A percentile compares a stretch with the other conserved stretches of the same genome.
Conservation (phyloP, 2,797 vertebrate genomes). For the Melanotaenia maccullochi region DNA sequence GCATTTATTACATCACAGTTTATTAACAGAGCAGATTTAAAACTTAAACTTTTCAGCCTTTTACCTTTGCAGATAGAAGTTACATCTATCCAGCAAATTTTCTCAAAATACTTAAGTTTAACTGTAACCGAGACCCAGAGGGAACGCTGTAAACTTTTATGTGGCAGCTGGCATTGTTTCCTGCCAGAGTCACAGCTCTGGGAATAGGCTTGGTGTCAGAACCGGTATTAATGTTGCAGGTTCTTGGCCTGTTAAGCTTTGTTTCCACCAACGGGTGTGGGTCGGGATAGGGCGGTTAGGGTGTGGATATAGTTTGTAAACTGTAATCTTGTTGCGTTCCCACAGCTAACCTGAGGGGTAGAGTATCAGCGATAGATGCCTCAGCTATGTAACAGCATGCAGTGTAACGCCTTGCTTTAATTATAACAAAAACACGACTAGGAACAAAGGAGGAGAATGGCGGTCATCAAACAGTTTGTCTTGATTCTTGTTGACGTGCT, state of each 20-base stretch:
- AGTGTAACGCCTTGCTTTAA: too few species aligned
- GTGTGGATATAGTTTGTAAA: too few species aligned
- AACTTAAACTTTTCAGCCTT: constrained; percentile 28
- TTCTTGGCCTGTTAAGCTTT: constrained; percentile 37
- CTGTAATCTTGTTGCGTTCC: too few species aligned
- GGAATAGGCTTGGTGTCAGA: constrained; percentile 43
- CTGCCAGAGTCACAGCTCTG: constrained; percentile 45
- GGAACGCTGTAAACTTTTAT: constrained; percentile 35
- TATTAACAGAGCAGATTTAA: constrained; percentile 36
- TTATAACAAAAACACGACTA: too few species aligned
- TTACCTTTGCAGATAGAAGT: constrained; percentile 42
- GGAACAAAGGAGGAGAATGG: too few species aligned
- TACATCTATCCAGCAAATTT: constrained; percentile 28
- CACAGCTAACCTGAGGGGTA: too few species aligned
- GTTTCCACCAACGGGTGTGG: too few species aligned
- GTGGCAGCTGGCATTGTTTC: constrained; percentile 45
- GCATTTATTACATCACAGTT: constrained; percentile 37
- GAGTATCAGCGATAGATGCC: not conserved
- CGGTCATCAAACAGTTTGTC: too few species aligned
- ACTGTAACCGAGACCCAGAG: constrained; percentile 24
- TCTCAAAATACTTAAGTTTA: constrained; percentile 36
- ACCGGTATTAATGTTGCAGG: constrained; percentile 47
- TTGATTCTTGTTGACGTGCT: too few species aligned
- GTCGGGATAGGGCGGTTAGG: too few species aligned
- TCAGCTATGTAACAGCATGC: not conserved